Evolutionary conservation across 2,888 invertebrate species (phyloP).

Genomic region (Eledone cirrhosa): DNA sequence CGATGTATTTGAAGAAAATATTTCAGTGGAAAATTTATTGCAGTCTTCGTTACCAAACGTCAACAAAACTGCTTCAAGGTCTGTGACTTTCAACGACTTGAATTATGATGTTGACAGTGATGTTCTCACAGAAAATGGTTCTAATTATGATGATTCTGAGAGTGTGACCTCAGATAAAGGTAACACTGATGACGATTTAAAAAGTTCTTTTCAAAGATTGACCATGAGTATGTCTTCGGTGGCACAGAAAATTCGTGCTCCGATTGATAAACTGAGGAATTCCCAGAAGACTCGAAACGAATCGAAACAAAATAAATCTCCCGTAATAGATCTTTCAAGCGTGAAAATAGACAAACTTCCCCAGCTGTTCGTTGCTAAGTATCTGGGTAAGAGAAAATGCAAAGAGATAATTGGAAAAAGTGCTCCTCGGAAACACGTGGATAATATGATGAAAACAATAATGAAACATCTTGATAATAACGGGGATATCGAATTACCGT

Average conservation of each 20-base stretch:
- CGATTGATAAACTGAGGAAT: background rate
- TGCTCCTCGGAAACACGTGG: constrained; percentile 61
- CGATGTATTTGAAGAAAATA: no score
- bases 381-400: constrained; percentile 59
- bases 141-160: no score
- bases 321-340: constrained; percentile 45
- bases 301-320: constrained; percentile 21
- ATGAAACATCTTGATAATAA: constrained; percentile 49
- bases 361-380: constrained; percentile 65
- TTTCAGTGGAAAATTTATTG: no score
- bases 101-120: no score
- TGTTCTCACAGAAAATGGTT: no score
- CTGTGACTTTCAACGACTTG: no score
- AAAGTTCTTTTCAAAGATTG: no score
- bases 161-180: no score
- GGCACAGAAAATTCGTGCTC: constrained; percentile 4
- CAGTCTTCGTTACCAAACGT: no score
- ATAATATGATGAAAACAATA: constrained; percentile 58
- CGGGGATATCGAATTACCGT: constrained; percentile 58
- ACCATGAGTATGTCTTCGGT: background rate
- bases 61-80: no score
- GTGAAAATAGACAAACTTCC: constrained; percentile 61
- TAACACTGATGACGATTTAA: no score
- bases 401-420: constrained; percentile 61
- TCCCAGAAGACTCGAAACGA: background rate